Evolutionary conservation across 2,888 invertebrate species (phyloP), one percentile per base, ranked within the genome.

Genomic region (Synergus itoensis): DNA sequence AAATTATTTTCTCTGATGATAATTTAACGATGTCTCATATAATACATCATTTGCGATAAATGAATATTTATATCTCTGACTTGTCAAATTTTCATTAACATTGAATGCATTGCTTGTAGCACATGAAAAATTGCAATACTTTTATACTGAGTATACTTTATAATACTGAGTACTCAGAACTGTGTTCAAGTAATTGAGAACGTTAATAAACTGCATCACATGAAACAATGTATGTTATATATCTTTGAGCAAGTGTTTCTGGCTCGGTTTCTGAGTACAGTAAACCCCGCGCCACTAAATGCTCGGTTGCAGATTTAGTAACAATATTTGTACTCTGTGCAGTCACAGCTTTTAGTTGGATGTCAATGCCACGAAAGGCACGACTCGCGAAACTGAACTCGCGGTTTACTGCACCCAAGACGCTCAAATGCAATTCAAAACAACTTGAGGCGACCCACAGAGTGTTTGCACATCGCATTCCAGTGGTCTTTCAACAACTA

Each of bases 401-500:
- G 60, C 11, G 60, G 60, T 60, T 60, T 60, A 60, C 60, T 60
- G 60, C 60, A 60, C 62, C 62, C 62, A 62, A 28, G 28, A 28
- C 62, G 28, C 62, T 62, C 62, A 62, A 62, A 62, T 21, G 12
- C 62, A 62, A 62, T 62, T 62, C 28, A 62, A 62, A 62, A 62
- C 62, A 62, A 62, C 28, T 62, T 62, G 28, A 62, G 28, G 18
- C 62, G 28, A 62, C 62, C 62, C 28, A 62, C 62, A 62, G 62
- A 48, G 45, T 69, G 45, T 69, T 73, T 73, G 28, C 16, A 69
- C 48, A 69, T 53, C 36, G 36, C 73, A 73, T 73, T 53, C 73
- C 73, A 53, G 53, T 73, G 48, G 36, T 73, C 28, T 73, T 73
- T 73, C 73, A 73, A 73, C 73, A 73, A 67, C 43, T 67, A 21